phyloP scores from a whole-genome alignment of 2,888 invertebrate species.

The Leptopilina myrica region DNA sequence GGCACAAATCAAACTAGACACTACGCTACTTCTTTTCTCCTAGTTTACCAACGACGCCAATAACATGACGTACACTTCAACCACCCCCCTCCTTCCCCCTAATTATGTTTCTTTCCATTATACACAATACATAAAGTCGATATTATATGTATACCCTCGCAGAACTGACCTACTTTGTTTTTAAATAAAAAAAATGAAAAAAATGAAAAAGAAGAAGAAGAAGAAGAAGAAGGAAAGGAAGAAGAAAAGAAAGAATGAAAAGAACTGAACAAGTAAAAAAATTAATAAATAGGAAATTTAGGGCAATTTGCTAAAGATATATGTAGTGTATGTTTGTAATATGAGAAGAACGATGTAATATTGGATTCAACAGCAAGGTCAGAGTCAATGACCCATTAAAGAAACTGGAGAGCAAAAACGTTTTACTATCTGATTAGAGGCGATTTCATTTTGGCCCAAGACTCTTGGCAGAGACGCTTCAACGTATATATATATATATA shows the following conservation, averaged over 20 bases:
- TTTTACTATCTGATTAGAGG: too few species aligned
- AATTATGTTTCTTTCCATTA: slow-evolving; percentile 25
- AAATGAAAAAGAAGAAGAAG: too few species aligned
- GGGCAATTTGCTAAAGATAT: too few species aligned
- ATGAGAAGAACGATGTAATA: background rate
- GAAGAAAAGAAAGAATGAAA: too few species aligned
- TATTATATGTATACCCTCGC: background rate
- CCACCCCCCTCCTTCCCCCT: background rate
- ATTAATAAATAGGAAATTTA: too few species aligned
- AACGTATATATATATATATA: too few species aligned
- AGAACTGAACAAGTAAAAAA: too few species aligned
- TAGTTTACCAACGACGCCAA: slow-evolving; percentile 23
- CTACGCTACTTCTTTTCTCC: slow-evolving; percentile 2
- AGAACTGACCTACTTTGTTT: slow-evolving; percentile 31
- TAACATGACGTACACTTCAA: background rate
- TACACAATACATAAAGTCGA: background rate
- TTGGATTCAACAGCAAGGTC: slow-evolving; percentile 2
- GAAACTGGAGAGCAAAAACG: background rate
- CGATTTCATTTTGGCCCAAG: too few species aligned
- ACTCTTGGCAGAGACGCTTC: too few species aligned
- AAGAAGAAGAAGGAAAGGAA: too few species aligned
- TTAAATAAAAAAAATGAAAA: background rate
- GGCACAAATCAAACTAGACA: slow-evolving; percentile 12
- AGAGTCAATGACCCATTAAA: slow-evolving; percentile 19
- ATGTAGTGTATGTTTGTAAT: background rate